Percentiles rank a stretch among this genome's conserved stretches.
phyloP scores from a whole-genome alignment of 1,140 invertebrate genomes.

The Trachymyrmex septentrionalis region DNA sequence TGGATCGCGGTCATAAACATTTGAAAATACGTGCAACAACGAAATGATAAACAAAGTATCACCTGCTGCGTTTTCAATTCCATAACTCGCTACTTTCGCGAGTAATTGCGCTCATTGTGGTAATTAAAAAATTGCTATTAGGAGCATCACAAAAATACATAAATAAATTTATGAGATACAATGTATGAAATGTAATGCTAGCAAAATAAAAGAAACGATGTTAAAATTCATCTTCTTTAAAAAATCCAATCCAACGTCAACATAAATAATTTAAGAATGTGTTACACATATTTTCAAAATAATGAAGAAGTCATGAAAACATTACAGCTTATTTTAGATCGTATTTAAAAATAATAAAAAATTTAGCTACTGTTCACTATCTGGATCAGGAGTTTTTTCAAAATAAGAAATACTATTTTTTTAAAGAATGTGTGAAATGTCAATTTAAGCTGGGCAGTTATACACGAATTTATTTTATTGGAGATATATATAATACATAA shows the following conservation, averaged over 20 bases:
- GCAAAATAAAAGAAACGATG: not conserved
- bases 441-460: no score
- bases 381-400: no score
- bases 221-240: not conserved
- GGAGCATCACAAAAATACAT: not conserved
- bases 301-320: no score
- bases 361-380: no score
- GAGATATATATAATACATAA: no score
- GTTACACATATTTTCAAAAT: no score
- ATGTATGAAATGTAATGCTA: not conserved
- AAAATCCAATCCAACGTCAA: not conserved
- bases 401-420: no score
- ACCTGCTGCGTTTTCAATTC: not conserved
- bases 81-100: not conserved
- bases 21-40: not conserved
- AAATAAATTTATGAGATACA: not conserved
- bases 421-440: no score
- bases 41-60: conserved; percentile 21
- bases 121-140: not conserved
- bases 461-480: no score
- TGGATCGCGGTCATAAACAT: conserved; percentile 5
- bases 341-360: no score
- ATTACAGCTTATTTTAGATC: no score
- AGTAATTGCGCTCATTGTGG: not conserved
- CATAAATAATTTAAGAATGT: not conserved